Percentiles rank a stretch among this genome's conserved stretches.
Conservation (phyloP, 2,113 vertebrate species). For the Cisticola juncidis region DNA sequence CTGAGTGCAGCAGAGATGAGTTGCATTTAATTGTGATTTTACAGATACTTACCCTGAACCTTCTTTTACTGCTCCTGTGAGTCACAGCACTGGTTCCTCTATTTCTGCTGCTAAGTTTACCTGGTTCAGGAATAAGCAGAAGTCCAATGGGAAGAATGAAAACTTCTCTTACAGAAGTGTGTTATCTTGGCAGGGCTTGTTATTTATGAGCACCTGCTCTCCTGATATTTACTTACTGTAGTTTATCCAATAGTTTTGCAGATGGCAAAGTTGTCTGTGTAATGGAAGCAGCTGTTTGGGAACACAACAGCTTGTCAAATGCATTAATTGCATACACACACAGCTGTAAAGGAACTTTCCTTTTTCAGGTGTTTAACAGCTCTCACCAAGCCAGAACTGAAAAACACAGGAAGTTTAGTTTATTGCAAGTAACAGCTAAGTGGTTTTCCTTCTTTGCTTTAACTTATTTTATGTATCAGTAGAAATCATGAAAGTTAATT, state of each 20-base stretch:
- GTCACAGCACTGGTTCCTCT: not conserved
- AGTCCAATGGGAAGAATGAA: not conserved
- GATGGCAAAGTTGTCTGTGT: constrained; percentile 36
- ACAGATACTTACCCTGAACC: not conserved
- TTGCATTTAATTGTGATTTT: not conserved
- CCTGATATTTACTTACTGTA: constrained; percentile 61
- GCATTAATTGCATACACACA: constrained; percentile 41
- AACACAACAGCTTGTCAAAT: constrained; percentile 50
- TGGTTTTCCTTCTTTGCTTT: not conserved
- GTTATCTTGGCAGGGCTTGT: not conserved
- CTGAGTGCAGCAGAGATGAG: not conserved
- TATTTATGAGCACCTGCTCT: constrained; percentile 62
- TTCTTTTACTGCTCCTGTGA: not conserved
- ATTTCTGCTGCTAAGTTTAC: not conserved
- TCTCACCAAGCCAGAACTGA: not conserved
- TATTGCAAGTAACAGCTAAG: not conserved
- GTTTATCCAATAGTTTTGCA: constrained; percentile 58
- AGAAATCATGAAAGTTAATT: not conserved
- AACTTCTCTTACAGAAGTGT: not conserved
- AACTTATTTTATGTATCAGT: not conserved
- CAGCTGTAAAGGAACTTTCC: constrained; percentile 38
- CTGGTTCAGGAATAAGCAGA: not conserved
- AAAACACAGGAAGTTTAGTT: not conserved
- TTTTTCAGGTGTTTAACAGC: constrained; percentile 36
- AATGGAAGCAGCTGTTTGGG: constrained; percentile 63